phyloP scores from a whole-genome alignment of 2,113 vertebrate genomes.

The Peromyscus polionotus region DNA sequence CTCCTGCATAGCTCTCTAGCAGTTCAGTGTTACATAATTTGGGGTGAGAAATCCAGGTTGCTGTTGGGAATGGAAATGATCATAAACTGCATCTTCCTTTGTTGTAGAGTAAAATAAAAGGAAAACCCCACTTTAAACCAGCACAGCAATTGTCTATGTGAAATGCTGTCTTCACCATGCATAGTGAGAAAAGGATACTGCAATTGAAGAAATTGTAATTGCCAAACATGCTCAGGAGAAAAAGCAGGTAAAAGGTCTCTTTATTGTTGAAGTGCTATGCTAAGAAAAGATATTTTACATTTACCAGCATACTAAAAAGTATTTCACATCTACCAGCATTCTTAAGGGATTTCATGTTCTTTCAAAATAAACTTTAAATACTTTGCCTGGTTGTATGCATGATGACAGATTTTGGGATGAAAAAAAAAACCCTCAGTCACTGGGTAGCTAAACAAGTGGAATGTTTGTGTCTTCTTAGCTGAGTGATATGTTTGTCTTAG shows the following conservation, averaged over 20 bases:
- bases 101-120: slow-evolving; percentile 57
- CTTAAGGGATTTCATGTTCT: slow-evolving; percentile 79
- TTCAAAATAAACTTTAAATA: slow-evolving; percentile 82
- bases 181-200: neutral
- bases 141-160: neutral
- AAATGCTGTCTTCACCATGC: neutral
- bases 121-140: slow-evolving; percentile 28
- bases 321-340: slow-evolving; percentile 71
- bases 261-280: neutral
- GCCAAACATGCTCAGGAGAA: slow-evolving; percentile 44
- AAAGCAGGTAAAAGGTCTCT: slow-evolving; percentile 31
- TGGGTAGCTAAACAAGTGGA: slow-evolving; percentile 63
- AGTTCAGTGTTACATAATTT: slow-evolving; percentile 79
- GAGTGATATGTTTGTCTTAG: slow-evolving; percentile 63
- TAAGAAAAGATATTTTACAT: slow-evolving; percentile 54
- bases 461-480: slow-evolving; percentile 70
- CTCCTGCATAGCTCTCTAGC: slow-evolving; percentile 79
- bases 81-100: slow-evolving; percentile 70
- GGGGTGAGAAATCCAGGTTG: slow-evolving; percentile 75
- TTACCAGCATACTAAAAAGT: slow-evolving; percentile 68
- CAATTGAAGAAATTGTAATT: slow-evolving; percentile 35
- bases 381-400: slow-evolving; percentile 60
- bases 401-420: slow-evolving; percentile 79
- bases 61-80: slow-evolving; percentile 68
- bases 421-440: slow-evolving; percentile 59